phyloP scores from a whole-genome alignment of 2,113 vertebrate species.

The Alces alces region DNA sequence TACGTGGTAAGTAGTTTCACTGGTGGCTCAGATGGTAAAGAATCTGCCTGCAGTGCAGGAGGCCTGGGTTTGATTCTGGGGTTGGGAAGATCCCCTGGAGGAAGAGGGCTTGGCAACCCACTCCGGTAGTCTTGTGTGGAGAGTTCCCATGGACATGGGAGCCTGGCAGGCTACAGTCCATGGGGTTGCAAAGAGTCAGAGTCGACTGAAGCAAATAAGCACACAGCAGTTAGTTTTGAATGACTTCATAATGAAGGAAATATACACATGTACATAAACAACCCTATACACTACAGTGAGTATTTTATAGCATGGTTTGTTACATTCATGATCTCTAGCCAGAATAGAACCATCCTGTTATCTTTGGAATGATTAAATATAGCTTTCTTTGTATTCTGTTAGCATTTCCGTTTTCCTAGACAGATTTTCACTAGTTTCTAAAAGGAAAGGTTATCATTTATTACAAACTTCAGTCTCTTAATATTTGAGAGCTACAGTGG shows the following conservation, averaged over 20 bases:
- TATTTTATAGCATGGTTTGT: neutral
- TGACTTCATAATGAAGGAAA: neutral
- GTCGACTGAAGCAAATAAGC: neutral
- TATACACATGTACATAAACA: neutral
- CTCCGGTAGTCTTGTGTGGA: neutral
- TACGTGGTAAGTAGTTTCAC: neutral
- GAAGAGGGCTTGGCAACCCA: neutral
- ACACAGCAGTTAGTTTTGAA: neutral
- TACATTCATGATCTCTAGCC: neutral
- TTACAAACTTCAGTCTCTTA: neutral
- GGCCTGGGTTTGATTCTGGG: neutral
- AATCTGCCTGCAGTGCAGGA: neutral
- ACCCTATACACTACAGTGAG: neutral
- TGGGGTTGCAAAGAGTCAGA: neutral
- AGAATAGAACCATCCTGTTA: neutral
- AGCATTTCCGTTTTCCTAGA: neutral
- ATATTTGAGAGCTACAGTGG: neutral
- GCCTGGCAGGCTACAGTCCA: neutral
- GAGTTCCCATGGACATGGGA: neutral
- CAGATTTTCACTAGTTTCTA: neutral
- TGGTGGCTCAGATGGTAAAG: neutral
- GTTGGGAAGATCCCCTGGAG: neutral
- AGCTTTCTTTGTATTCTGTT: neutral
- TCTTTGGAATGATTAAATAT: neutral
- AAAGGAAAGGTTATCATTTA: neutral